Base-by-base conservation (phyloP, 2,888 invertebrate genomes). In the Oxyteleia sp. region DNA sequence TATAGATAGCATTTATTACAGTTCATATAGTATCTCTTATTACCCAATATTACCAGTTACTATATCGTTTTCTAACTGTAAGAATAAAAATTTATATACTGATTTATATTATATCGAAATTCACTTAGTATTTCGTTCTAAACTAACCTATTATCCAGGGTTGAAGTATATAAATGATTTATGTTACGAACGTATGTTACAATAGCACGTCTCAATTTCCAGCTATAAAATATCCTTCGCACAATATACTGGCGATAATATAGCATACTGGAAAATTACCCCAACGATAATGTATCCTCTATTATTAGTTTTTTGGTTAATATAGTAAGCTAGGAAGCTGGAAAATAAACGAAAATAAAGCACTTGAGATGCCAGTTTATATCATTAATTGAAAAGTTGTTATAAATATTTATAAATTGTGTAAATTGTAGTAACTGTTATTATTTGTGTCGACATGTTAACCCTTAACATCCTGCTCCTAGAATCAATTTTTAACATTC, bases 101-200 rank as follows among this genome's bases (percentile, higher is more conserved):
- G n/a, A n/a, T n/a, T n/a, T n/a, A n/a, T 35, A 35, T 35, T 35
- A 35, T 35, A 8, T n/a, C 8, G 8, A 35, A 35, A 35, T 35
- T 35, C 10, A 8, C 35, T 35, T 35, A 8, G 35, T 5, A 35
- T 23, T 23, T 3, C 2, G n/a, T 35, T 35, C 8, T 35, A 35
- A 35, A 35, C 10, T 35, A 35, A n/a, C n/a, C 10, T 35, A 10
- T 5, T 35, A 35, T 35, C 8, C 11, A 35, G 4, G 8, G 8
- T 35, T 2, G 35, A 8, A 35, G 13, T 15, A 15, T 43, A 15
- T 43, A 15, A 43, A 45, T 55, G 55, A 55, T 32, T 55, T 55
- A 55, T 38, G 38, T 61, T 43, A 41, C 16, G n/a, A 10, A 43
- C 59, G 26, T 61, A 26, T 61, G 59, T 61, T 61, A 61, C 15